Evolutionary conservation across 2,888 invertebrate species (phyloP), one percentile per base, ranked within the genome.

Genomic region (Xestobium rufovillosum): DNA sequence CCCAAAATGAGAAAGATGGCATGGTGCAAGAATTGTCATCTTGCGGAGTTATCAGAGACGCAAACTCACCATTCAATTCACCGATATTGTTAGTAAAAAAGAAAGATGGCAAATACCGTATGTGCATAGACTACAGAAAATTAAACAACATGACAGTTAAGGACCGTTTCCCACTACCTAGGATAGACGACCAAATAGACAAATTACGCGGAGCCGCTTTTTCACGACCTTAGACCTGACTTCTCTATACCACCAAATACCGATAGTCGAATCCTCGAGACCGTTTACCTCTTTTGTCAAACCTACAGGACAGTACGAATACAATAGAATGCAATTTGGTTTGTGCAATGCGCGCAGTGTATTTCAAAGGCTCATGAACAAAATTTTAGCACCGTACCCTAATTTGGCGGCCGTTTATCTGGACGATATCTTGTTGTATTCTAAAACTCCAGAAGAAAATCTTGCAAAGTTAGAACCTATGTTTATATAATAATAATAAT

Each of bases 51-150:
- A 46, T 53, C 19, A 31, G 37, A 34, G 43, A 37, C 14, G 51
- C 50, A 1, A 36, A 38, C 2, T 49, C 48, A n/a, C 60, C 61
- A 1, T 63, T 54, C 54, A 35, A 49, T 3, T 43, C 50, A 2
- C 61, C 60, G 0, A 48, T 56, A 3, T 53, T 61, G 0, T 14
- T 61, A 3, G 56, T 58, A 1, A 40, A 38, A 17, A 65, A 60
- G 40, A 54, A 53, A 35, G n/a, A n/a, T n/a, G n/a, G n/a, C n/a
- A n/a, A 32, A 23, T 41, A 19, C 6, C 19, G 54, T n/a, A 34
- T 55, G 9, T n/a, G n/a, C n/a, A n/a, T n/a, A n/a, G n/a, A n/a
- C n/a, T n/a, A n/a, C n/a, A n/a, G n/a, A n/a, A n/a, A 31, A 15
- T 30, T 44, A 17, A 49, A 50, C 19, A 39, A 26, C 2, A 29